phyloP scores from a whole-genome alignment of 2,113 vertebrate genomes.

The Syrrhaptes paradoxus region DNA sequence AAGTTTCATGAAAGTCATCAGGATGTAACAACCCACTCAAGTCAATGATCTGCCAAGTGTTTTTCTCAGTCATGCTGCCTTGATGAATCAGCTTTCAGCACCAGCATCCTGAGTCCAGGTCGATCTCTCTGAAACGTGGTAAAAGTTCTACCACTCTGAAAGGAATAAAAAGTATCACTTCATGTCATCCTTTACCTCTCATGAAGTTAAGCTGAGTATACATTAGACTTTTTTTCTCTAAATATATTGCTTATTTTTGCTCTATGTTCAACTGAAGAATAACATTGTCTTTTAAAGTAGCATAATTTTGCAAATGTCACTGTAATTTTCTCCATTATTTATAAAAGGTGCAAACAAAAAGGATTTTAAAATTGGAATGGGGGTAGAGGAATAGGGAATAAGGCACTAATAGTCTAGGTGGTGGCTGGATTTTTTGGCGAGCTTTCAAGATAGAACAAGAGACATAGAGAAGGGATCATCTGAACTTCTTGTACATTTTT shows the following conservation, averaged over 20 bases:
- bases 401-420: constrained; percentile 15
- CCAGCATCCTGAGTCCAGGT: constrained; percentile 9
- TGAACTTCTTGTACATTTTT: neutral
- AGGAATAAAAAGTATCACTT: constrained; percentile 22
- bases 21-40: constrained; percentile 12
- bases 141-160: neutral
- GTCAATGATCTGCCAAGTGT: constrained; percentile 4
- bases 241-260: constrained; percentile 53
- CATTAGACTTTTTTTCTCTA: neutral
- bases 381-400: constrained; percentile 32
- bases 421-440: constrained; percentile 26
- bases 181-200: constrained; percentile 12
- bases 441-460: neutral
- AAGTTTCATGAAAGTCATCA: constrained; percentile 14
- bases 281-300: constrained; percentile 63
- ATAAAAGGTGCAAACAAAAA: constrained; percentile 59
- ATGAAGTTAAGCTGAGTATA: constrained; percentile 20
- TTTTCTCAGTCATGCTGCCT: constrained; percentile 20
- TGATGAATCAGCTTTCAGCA: constrained; percentile 46
- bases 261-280: constrained; percentile 34
- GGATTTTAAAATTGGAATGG: constrained; percentile 34
- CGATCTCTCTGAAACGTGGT: neutral
- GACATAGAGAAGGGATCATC: neutral
- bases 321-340: constrained; percentile 68
- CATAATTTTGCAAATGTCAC: constrained; percentile 67